Evolutionary conservation across 2,113 vertebrate genomes (phyloP).

Genomic region (Serinus canaria): DNA sequence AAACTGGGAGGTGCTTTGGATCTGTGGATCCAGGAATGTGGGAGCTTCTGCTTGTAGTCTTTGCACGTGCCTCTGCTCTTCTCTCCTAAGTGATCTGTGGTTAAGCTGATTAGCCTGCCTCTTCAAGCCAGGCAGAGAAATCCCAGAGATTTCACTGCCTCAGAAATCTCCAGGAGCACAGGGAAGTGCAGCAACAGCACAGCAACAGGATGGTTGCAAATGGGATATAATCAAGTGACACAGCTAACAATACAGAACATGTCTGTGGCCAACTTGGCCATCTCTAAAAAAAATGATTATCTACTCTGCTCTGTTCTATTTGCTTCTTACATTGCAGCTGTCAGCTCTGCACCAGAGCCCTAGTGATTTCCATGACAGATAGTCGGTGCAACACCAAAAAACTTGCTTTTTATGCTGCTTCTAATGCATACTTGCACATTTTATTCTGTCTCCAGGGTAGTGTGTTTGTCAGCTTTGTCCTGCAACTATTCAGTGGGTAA

Average conservation of each 20-base stretch:
- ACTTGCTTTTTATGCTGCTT: conserved; percentile 4
- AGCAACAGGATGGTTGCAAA: not conserved
- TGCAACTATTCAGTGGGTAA: not conserved
- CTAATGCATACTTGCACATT: not conserved
- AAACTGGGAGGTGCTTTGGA: not conserved
- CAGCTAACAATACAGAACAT: not conserved
- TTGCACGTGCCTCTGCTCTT: not conserved
- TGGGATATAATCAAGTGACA: not conserved
- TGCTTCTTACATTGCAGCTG: not conserved
- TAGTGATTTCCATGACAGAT: conserved; percentile 21
- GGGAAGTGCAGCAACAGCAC: not conserved
- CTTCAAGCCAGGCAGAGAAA: not conserved
- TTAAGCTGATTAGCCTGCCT: not conserved
- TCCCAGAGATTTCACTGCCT: not conserved
- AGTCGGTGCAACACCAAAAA: not conserved
- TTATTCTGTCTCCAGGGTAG: not conserved
- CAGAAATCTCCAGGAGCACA: not conserved
- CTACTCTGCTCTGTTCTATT: not conserved
- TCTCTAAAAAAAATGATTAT: not conserved
- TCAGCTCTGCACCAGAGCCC: not conserved
- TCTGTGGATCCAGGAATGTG: not conserved
- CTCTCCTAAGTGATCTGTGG: not conserved
- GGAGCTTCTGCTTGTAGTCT: not conserved
- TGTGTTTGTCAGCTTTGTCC: not conserved
- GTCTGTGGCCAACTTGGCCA: not conserved